These are phyloP conservation scores for Eulemur albifrons DNA, from an alignment of 2,797 vertebrate genomes.

Conservation along the genomic window DNA sequence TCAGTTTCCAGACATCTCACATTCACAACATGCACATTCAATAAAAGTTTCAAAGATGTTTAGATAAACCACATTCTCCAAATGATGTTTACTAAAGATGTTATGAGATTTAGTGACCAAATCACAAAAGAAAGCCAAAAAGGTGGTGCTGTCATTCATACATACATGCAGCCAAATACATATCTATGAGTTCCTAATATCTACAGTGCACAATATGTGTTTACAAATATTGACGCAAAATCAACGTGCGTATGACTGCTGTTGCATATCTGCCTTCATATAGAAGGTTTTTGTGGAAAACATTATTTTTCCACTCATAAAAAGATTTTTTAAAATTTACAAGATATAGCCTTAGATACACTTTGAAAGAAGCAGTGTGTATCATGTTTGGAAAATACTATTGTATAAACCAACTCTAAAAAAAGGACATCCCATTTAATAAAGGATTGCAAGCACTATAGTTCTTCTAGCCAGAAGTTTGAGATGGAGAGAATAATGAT, in stretches of 20 bases:
- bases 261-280: background rate
- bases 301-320: background rate
- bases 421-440: background rate
- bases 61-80: slow-evolving; percentile 39
- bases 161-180: background rate
- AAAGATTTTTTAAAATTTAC: background rate
- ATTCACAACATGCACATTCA: slow-evolving; percentile 27
- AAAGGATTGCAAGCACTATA: background rate
- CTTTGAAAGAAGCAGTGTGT: background rate
- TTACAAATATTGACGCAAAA: background rate
- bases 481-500: background rate
- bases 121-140: background rate
- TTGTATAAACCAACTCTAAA: background rate
- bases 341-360: background rate
- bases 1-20: slow-evolving; percentile 29
- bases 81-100: slow-evolving; percentile 18
- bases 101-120: slow-evolving; percentile 26
- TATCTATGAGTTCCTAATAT: background rate
- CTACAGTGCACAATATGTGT: background rate
- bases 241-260: too few relatives aligned
- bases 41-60: slow-evolving; percentile 42
- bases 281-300: background rate
- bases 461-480: background rate
- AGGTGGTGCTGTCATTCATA: background rate
- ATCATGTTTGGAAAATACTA: background rate